phyloP scores from a whole-genome alignment of 2,797 vertebrate genomes.

The Graptemys geographica region DNA sequence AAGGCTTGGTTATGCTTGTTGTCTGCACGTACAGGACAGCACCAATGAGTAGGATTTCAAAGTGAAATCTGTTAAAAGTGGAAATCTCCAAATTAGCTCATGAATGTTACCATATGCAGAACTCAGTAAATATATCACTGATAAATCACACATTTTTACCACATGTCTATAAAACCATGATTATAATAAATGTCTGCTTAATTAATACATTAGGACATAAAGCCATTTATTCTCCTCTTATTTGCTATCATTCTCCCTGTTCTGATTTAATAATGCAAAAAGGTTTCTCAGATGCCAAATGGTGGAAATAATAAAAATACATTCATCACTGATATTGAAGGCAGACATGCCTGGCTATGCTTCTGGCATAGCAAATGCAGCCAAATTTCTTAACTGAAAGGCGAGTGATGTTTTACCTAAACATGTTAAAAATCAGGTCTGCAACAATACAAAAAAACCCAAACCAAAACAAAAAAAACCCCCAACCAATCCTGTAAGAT shows the following conservation, averaged over 20 bases:
- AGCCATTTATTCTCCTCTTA: constrained; percentile 83
- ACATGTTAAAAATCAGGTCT: constrained; percentile 41
- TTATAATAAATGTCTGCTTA: constrained; percentile 85
- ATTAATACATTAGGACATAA: constrained; percentile 84
- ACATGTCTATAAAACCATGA: constrained; percentile 80
- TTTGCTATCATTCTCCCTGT: constrained; percentile 78
- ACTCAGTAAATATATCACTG: constrained; percentile 53
- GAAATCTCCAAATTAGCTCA: constrained; percentile 51
- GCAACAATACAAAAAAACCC: constrained; percentile 1
- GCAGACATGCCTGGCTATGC: constrained; percentile 67
- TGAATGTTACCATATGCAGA: constrained; percentile 48
- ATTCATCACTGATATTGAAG: constrained; percentile 74
- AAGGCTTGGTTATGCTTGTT: neutral
- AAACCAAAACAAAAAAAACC: constrained; percentile 26
- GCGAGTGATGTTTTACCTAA: constrained; percentile 24
- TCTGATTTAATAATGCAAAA: constrained; percentile 85
- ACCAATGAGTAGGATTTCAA: constrained; percentile 6
- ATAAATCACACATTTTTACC: constrained; percentile 80
- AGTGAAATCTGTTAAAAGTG: constrained; percentile 45
- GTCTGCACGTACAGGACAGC: neutral
- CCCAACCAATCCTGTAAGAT: constrained; percentile 16
- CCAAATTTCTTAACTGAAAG: constrained; percentile 63
- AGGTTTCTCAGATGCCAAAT: constrained; percentile 81
- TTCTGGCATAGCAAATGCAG: constrained; percentile 53
- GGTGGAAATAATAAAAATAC: constrained; percentile 83